phyloP scores from a whole-genome alignment of 37 sponge, comb jelly and placozoan species.

The Agelas oroides region DNA sequence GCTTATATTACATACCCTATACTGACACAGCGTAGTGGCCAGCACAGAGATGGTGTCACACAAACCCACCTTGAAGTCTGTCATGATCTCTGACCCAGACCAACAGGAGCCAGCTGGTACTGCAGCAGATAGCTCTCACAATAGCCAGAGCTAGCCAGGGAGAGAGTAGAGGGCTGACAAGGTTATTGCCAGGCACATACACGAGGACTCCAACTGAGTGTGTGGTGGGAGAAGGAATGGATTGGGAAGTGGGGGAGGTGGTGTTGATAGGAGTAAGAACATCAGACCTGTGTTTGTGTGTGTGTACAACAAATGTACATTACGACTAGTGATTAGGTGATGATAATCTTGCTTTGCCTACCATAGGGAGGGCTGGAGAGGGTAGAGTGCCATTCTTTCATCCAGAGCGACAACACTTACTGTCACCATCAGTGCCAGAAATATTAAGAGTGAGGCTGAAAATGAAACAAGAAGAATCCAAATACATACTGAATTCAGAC shows the following conservation, averaged over 20 bases:
- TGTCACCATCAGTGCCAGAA: slow-evolving; percentile 54
- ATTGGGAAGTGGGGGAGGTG: slow-evolving; percentile 7
- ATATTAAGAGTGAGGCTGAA: slow-evolving; percentile 38
- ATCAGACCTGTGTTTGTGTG: slow-evolving; percentile 34
- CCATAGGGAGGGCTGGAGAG: slow-evolving; percentile 50
- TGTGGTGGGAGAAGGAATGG: slow-evolving; percentile 10
- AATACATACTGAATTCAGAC: no score
- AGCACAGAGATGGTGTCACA: no score
- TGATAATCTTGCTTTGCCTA: slow-evolving; percentile 1
- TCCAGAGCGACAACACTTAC: slow-evolving; percentile 49
- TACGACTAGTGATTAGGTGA: not conserved
- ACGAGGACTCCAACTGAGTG: slow-evolving; percentile 19
- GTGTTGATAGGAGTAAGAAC: slow-evolving; percentile 35
- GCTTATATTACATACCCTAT: no score
- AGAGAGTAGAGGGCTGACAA: slow-evolving; percentile 16
- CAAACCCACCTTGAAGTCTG: slow-evolving; percentile 65
- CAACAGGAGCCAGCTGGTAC: slow-evolving; percentile 44
- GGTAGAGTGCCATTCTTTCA: slow-evolving; percentile 61
- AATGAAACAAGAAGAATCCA: not conserved
- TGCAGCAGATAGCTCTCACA: slow-evolving; percentile 55
- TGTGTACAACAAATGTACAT: not conserved
- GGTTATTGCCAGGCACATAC: not conserved
- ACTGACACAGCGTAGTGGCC: no score
- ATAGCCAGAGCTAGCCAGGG: slow-evolving; percentile 48
- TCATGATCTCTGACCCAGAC: slow-evolving; percentile 45